phyloP scores from a whole-genome alignment of 2,888 invertebrate genomes.

The Petrolisthes manimaculis region DNA sequence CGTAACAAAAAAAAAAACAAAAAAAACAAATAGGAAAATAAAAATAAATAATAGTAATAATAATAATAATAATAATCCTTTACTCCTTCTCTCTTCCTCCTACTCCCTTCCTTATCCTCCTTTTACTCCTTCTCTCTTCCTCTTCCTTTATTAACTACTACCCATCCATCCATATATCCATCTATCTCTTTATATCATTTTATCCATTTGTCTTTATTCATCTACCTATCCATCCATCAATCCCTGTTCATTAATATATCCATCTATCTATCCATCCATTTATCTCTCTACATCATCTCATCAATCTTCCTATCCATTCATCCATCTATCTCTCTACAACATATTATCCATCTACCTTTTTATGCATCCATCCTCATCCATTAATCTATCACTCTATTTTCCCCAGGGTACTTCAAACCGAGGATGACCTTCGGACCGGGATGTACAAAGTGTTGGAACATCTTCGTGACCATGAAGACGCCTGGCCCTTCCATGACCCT shows the following conservation, averaged over 20 bases:
- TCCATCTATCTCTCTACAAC: neutral
- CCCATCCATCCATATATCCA: no score
- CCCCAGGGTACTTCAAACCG: conserved; percentile 60
- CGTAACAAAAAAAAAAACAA: conserved; percentile 21
- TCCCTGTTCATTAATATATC: no score
- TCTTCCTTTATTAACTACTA: no score
- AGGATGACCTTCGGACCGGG: conserved; percentile 76
- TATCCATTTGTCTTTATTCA: no score
- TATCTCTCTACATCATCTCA: no score
- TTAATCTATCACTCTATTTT: neutral
- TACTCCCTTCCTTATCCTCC: neutral
- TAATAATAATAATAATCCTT: neutral
- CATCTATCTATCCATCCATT: no score
- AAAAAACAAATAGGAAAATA: neutral
- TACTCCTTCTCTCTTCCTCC: neutral
- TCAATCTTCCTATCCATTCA: no score
- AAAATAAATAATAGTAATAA: no score
- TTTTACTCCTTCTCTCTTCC: no score
- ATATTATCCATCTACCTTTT: neutral
- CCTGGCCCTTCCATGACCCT: conserved; percentile 94
- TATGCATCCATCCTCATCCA: neutral
- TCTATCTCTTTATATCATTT: no score
- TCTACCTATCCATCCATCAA: no score
- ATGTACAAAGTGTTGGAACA: conserved; percentile 92
- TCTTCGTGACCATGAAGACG: conserved; percentile 88